Conservation (phyloP, 2,888 invertebrate genomes). For the Erynnis tages region DNA sequence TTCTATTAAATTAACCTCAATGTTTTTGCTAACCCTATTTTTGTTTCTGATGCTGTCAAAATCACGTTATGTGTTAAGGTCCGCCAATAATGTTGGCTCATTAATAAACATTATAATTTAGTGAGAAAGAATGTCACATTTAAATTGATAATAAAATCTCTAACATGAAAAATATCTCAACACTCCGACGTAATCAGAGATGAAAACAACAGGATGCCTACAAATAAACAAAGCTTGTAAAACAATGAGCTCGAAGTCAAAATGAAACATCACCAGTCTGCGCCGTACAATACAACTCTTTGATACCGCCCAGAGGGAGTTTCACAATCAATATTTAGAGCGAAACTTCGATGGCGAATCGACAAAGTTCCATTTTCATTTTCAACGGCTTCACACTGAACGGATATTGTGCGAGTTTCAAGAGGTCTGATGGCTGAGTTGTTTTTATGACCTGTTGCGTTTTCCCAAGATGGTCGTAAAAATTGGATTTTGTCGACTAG, state of each 20-base stretch:
- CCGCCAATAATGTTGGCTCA: too few species aligned
- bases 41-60: too few species aligned
- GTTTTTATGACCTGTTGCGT: slow-evolving; percentile 25
- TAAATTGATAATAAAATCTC: too few species aligned
- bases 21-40: too few species aligned
- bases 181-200: too few species aligned
- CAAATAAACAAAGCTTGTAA: neutral
- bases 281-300: slow-evolving; percentile 18
- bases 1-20: too few species aligned
- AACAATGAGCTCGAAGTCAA: neutral
- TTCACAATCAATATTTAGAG: slow-evolving; percentile 36
- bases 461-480: neutral
- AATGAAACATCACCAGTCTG: slow-evolving; percentile 14
- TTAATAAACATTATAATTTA: too few species aligned
- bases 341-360: slow-evolving; percentile 35
- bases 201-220: too few species aligned
- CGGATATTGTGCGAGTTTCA: slow-evolving; percentile 25
- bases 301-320: slow-evolving; percentile 28
- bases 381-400: slow-evolving; percentile 31
- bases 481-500: too few species aligned
- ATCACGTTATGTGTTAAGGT: too few species aligned
- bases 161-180: too few species aligned
- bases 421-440: slow-evolving; percentile 8
- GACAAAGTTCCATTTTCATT: slow-evolving; percentile 33
- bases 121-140: too few species aligned